Percentiles rank a stretch among this genome's conserved stretches.
phyloP scores from a whole-genome alignment of 2,113 vertebrate genomes.

The mouse (Mus musculus) region DNA sequence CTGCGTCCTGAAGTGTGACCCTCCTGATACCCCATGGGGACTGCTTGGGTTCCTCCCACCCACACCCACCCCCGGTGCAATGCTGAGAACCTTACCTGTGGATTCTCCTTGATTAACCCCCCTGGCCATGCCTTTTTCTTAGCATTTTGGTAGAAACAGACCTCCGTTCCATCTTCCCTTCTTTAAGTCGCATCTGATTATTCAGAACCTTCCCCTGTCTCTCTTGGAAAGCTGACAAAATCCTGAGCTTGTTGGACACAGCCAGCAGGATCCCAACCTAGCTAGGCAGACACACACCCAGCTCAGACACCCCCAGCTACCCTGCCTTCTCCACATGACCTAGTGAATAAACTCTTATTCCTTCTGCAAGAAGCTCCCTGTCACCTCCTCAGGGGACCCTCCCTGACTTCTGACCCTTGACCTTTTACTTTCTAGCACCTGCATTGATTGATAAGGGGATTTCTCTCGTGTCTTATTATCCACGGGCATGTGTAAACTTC shows the following conservation, averaged over 20 bases:
- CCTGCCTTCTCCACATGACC: neutral
- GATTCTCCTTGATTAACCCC: neutral
- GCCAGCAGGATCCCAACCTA: no score
- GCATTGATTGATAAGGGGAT: no score
- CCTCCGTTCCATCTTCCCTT: neutral
- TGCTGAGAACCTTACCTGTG: neutral
- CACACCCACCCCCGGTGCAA: neutral
- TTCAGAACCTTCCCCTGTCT: neutral
- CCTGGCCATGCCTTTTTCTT: neutral
- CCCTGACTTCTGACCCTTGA: neutral
- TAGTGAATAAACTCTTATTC: neutral
- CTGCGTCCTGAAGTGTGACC: neutral
- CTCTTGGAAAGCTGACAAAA: neutral
- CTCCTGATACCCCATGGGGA: neutral
- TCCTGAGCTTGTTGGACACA: neutral
- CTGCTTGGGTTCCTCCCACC: neutral
- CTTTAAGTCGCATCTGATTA: neutral
- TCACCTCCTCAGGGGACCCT: neutral
- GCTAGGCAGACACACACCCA: fast-evolving
- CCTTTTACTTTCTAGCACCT: neutral
- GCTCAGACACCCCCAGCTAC: neutral
- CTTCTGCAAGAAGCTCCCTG: slow-evolving; percentile 5
- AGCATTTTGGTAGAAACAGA: neutral
- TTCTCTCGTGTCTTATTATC: neutral
- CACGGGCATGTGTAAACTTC: neutral